These are phyloP conservation scores for Albula glossodonta DNA, from an alignment of 2,113 vertebrate genomes.

Conservation along the genomic window DNA sequence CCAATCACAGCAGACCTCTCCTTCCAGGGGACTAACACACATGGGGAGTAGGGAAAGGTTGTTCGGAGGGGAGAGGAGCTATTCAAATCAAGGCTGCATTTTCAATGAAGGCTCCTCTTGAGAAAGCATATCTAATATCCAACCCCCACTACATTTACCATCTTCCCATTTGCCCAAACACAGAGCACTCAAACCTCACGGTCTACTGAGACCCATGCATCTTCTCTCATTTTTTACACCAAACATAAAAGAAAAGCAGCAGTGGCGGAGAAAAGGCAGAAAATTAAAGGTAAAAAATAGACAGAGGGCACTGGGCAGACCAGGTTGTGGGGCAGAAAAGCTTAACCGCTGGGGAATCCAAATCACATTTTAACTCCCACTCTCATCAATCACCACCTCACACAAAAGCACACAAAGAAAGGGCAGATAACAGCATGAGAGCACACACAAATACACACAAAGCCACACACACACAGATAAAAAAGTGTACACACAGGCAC, in stretches of 20 bases:
- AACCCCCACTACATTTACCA: not conserved
- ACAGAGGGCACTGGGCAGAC: not conserved
- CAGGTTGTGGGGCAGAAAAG: not conserved
- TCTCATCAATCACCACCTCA: not conserved
- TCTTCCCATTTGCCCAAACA: not conserved
- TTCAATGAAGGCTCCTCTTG: not conserved
- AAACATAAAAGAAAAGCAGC: too few relatives aligned
- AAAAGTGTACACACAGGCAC: not conserved
- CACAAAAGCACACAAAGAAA: not conserved
- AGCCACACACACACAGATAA: not conserved
- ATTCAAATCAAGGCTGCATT: conserved; percentile 3
- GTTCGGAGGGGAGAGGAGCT: not conserved
- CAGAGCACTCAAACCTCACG: not conserved
- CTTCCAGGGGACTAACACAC: conserved; percentile 12
- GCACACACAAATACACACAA: not conserved
- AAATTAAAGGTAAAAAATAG: not conserved
- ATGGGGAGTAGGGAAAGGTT: not conserved
- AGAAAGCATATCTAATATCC: conserved; percentile 7
- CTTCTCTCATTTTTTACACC: too few relatives aligned
- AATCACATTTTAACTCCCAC: conserved; percentile 10
- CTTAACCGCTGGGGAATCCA: conserved; percentile 8
- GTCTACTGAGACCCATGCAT: not conserved
- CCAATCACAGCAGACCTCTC: not conserved
- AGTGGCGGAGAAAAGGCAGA: not conserved
- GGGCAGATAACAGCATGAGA: not conserved